Evolutionary conservation across 2,888 invertebrate species (phyloP), one percentile per base, ranked within the genome.

Genomic region (Temnothorax ravouxi): DNA sequence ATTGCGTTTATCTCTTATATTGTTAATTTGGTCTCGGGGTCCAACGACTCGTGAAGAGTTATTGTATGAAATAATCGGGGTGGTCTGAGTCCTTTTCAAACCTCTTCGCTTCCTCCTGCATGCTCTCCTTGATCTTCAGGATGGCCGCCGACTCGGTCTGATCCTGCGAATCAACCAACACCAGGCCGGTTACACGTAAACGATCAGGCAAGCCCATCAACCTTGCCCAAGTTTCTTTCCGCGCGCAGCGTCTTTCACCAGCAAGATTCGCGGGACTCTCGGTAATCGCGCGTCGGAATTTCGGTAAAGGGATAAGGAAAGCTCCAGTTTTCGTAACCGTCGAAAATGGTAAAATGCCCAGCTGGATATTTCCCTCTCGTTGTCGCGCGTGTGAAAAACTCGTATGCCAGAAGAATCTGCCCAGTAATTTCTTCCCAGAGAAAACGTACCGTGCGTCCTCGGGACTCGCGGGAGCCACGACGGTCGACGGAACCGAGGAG

Each of bases 41-140:
- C 92, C 92, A 92, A 91, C 91, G 91, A 93, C 89, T 92, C 92
- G 91, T 91, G 91, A 91, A 92, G 92, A 93, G 93, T 97, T 98
- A 98, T 97, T 98, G 98, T 98, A 99, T 98, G 96, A 98, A 99
- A 96, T 98, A 99, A 96, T 99, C 98, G 95, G 98, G 98, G 95
- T 98, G 98, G 95, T 99, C 99, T 93, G 98, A 98, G 96, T 99
- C 99, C 97, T 99, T 99, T 96, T 99, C 99, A 96, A 99, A 99
- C 96, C 99, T 97, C 96, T 99, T 99, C 95, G 99, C 99, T 96
- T 99, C 99, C 96, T 99, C 99, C 96, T 99, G 99, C 99, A 99
- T 99, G 96, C 99, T 99, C 96, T 99, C 99, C 97, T 99, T 99
- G 95, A 99, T 99, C 97, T 99, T 99, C 96, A 99, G 97, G 96